Evolutionary conservation across 1,140 invertebrate species (phyloP), one percentile per base, ranked within the genome.

Genomic region (Penaeus vannamei): DNA sequence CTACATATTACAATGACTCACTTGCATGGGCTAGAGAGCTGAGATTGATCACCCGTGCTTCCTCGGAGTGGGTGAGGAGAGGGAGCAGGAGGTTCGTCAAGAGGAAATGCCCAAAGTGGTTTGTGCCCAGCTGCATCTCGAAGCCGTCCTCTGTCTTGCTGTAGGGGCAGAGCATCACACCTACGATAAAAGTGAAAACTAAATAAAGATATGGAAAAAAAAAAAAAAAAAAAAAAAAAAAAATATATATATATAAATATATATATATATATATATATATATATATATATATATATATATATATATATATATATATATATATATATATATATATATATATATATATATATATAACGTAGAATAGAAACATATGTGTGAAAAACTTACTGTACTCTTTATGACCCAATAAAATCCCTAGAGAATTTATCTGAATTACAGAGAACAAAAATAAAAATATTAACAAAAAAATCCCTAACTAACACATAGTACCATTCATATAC

Each of bases 1-100:
- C 23, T 69, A 12, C 26, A 69, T 12, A 69, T 46, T 69, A 69
- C 14, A 4, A n/a, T 20, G 22, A 32, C 90, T 86, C 62, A 91
- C 90, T 92, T 76, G 95, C 94, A 92, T 98, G 98, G 4, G 97
- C 94, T 72, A 96, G 95, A 0, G 97, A 98, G 0, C 97, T 96
- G 0, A 98, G 96, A 4, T 97, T 95, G 0, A 99, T 95, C 80
- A 99, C 96, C 84, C 98, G 95, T 36, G 96, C 95, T 14, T 96
- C 96, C 1, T 95, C 94, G 14, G 96, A 92, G 66, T 91, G 90
- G 83, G 93, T 93, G 84, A 94, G 62, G 42, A 92, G 92, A 69
- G 93, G 93, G 32, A 94, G 89, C 10, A 95, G 86, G 10, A 94
- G 90, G 90, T 93, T 92, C 0, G 94, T 94, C 42, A 95, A 91